Conservation (phyloP, 23 tunicate genomes). For the Oikopleura dioica region DNA sequence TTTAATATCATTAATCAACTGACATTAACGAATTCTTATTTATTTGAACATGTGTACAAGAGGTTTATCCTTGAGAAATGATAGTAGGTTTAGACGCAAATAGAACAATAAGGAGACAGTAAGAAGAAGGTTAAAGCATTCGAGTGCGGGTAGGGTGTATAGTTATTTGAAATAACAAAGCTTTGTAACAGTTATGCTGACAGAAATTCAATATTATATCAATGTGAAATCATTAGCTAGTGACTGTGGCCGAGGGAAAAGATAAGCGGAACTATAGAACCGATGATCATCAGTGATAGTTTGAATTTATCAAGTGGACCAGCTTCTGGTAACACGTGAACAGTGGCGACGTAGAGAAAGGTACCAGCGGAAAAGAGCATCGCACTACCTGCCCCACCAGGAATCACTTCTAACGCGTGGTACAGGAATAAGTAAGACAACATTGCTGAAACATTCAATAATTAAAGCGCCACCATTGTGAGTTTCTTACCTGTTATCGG, state of each 20-base stretch:
- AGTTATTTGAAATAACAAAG: no score
- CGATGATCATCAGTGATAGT: constrained; percentile 35
- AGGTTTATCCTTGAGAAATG: no score
- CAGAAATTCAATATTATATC: no score
- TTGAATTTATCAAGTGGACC: constrained; percentile 34
- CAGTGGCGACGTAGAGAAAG: constrained; percentile 85
- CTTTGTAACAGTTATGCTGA: no score
- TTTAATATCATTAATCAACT: no score
- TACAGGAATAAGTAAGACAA: background rate
- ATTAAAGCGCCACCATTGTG: background rate
- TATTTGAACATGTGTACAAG: no score
- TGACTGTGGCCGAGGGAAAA: constrained; percentile 64
- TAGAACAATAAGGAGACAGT: no score
- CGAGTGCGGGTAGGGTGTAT: no score
- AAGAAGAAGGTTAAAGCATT: no score
- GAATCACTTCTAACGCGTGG: background rate
- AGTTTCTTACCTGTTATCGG: constrained; percentile 19
- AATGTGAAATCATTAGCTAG: no score
- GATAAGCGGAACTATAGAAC: constrained; percentile 44
- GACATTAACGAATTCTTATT: no score
- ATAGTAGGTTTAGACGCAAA: no score
- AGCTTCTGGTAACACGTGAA: constrained; percentile 79
- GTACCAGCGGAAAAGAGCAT: constrained; percentile 98
- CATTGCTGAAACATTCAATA: background rate
- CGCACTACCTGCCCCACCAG: constrained; percentile 55